Evolutionary conservation across 92 coral and sea anemone species (phyloP).

Genomic region (Meandrina meandrites): DNA sequence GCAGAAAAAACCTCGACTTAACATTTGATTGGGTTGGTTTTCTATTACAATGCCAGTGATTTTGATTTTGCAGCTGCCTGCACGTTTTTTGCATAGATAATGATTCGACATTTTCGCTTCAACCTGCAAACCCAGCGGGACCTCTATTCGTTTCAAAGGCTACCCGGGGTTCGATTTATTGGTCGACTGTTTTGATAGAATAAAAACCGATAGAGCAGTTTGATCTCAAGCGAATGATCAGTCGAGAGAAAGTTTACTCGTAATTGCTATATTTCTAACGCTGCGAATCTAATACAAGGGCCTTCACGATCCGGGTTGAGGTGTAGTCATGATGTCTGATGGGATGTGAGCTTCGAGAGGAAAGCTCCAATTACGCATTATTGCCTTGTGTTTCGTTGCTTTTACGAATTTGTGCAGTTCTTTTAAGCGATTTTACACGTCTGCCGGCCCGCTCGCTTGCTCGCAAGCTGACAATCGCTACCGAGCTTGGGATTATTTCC

Average conservation of each 20-base stretch:
- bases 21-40: background rate
- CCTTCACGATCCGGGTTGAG: background rate
- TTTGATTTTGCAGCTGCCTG: slow-evolving; percentile 21
- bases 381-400: background rate
- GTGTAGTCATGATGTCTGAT: slow-evolving; percentile 17
- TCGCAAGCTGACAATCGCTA: background rate
- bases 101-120: slow-evolving; percentile 5
- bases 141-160: background rate
- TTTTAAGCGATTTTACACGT: background rate
- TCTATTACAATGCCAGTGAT: slow-evolving; percentile 12
- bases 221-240: background rate
- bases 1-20: background rate
- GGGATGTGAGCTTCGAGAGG: background rate
- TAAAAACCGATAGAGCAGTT: slow-evolving; percentile 10
- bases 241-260: slow-evolving; percentile 1
- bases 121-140: slow-evolving; percentile 30
- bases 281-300: background rate
- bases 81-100: slow-evolving; percentile 51
- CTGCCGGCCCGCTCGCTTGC: background rate
- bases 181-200: slow-evolving; percentile 15
- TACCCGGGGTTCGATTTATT: slow-evolving; percentile 18
- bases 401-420: background rate
- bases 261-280: background rate
- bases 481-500: background rate
- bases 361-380: slow-evolving; percentile 21